Evolutionary conservation across 2,888 invertebrate species (phyloP).

Genomic region (Caenorhabditis macrosperma): DNA sequence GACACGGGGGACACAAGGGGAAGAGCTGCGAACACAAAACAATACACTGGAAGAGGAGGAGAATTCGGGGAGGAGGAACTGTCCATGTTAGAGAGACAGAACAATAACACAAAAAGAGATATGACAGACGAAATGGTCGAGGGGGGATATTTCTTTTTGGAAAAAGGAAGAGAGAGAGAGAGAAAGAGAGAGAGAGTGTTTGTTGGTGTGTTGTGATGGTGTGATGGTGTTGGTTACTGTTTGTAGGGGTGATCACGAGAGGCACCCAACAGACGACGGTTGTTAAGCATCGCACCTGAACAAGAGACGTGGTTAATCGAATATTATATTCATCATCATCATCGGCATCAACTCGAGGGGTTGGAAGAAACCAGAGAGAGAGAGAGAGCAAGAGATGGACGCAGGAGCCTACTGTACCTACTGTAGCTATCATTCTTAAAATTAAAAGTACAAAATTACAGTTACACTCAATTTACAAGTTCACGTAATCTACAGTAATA

Average conservation of each 20-base stretch:
- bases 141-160: no score
- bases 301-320: constrained; percentile 19
- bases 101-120: neutral
- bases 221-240: constrained; percentile 62
- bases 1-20: neutral
- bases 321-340: no score
- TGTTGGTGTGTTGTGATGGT: constrained; percentile 30
- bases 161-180: neutral
- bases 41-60: neutral
- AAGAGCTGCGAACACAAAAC: neutral
- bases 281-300: constrained; percentile 78
- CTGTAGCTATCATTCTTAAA: no score
- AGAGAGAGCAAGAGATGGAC: neutral
- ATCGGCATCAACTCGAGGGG: no score
- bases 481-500: no score
- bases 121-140: neutral
- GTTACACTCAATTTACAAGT: no score
- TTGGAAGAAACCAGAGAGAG: no score
- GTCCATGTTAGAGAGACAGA: neutral
- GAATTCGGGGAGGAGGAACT: neutral
- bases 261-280: constrained; percentile 77
- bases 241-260: constrained; percentile 79
- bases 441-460: no score
- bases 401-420: no score
- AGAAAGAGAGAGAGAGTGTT: neutral